phyloP scores from a whole-genome alignment of 2,113 vertebrate genomes.

The Paradisaea rubra region DNA sequence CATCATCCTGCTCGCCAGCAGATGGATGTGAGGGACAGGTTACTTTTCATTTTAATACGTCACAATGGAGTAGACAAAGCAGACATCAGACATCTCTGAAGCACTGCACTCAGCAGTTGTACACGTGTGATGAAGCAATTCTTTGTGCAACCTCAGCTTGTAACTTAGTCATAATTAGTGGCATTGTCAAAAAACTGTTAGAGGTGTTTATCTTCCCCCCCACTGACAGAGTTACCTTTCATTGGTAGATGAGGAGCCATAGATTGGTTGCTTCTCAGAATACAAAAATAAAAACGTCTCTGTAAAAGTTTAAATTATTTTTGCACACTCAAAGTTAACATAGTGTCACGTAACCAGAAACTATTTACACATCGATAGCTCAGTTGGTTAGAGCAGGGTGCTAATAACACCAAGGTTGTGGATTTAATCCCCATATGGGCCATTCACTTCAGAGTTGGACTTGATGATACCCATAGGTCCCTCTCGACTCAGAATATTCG shows the following conservation, averaged over 20 bases:
- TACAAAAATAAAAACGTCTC: background rate
- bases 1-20: background rate
- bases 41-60: background rate
- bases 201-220: background rate
- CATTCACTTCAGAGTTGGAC: background rate
- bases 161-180: background rate
- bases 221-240: background rate
- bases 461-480: background rate
- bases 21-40: background rate
- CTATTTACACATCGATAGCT: background rate
- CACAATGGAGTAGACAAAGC: background rate
- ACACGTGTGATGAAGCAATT: background rate
- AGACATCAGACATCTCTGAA: background rate
- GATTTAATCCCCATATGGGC: background rate
- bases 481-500: background rate
- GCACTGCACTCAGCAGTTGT: rapidly evolving
- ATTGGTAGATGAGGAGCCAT: background rate
- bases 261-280: background rate
- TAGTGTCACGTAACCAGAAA: background rate
- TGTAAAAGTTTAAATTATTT: background rate
- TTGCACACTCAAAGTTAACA: background rate
- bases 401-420: background rate
- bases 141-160: background rate
- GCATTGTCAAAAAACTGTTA: background rate
- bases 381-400: background rate